These are phyloP conservation scores for Eudasyphora cyanicolor DNA, from an alignment of 2,888 invertebrate species.

Conservation along the genomic window DNA sequence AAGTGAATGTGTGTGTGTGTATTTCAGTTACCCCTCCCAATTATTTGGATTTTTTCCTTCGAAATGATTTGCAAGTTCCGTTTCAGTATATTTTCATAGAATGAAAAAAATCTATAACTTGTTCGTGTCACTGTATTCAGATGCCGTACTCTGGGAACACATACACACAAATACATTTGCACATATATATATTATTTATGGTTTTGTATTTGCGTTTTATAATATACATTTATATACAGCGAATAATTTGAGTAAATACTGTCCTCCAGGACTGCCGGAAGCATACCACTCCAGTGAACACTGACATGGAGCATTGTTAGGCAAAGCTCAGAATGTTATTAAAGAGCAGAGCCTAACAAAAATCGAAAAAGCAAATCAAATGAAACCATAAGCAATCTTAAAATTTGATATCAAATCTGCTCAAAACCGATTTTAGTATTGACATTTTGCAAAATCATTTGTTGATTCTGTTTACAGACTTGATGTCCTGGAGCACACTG, in stretches of 20 bases:
- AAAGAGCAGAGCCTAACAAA: background rate
- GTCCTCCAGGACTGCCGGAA: slow-evolving; percentile 13
- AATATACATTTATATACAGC: slow-evolving; percentile 66
- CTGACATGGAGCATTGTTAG: background rate
- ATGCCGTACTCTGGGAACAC: slow-evolving; percentile 2
- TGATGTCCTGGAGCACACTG: too few species aligned
- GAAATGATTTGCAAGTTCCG: slow-evolving; percentile 69
- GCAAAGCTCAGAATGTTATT: background rate
- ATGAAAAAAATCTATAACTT: slow-evolving; percentile 57
- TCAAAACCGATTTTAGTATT: too few species aligned
- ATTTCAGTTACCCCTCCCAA: slow-evolving; percentile 51
- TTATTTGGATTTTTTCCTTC: slow-evolving; percentile 47
- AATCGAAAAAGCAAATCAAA: too few species aligned
- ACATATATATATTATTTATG: slow-evolving; percentile 70
- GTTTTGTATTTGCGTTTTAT: slow-evolving; percentile 72
- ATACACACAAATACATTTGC: background rate
- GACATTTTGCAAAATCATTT: too few species aligned
- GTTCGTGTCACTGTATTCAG: slow-evolving; percentile 53
- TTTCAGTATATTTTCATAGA: slow-evolving; percentile 63
- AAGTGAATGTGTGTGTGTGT: background rate
- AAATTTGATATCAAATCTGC: too few species aligned
- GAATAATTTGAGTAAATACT: slow-evolving; percentile 37
- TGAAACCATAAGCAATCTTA: slow-evolving; percentile 42
- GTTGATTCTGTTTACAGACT: too few species aligned
- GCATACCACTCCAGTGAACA: background rate